phyloP scores from a whole-genome alignment of 2,113 vertebrate genomes.

The Muntiacus muntjak region DNA sequence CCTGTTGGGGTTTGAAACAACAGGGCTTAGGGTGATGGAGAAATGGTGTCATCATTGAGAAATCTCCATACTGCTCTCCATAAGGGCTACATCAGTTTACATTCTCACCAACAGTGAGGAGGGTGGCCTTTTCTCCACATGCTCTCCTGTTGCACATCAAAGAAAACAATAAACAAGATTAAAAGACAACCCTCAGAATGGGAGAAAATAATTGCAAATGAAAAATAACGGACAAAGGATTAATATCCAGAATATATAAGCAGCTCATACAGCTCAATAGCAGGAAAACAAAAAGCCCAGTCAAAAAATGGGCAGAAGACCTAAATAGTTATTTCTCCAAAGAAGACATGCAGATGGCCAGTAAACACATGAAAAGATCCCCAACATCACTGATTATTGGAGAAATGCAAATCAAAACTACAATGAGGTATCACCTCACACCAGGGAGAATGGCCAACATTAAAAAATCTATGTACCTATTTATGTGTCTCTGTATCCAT shows the following conservation, averaged over 20 bases:
- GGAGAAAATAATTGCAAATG: neutral
- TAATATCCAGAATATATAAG: neutral
- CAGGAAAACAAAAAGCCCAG: neutral
- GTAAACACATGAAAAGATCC: neutral
- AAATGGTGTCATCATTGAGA: neutral
- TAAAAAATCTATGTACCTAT: neutral
- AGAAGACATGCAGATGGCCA: neutral
- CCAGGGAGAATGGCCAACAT: neutral
- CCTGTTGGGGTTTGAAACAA: neutral
- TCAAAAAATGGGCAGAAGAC: neutral
- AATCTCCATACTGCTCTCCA: neutral
- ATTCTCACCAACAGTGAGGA: neutral
- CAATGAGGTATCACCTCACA: neutral
- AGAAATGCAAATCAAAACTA: neutral
- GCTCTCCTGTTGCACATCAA: neutral
- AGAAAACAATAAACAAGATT: neutral
- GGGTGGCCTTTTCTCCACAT: neutral
- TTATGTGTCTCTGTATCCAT: neutral
- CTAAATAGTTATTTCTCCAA: neutral
- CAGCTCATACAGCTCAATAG: neutral
- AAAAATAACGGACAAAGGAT: neutral
- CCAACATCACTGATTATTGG: neutral
- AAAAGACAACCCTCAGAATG: neutral
- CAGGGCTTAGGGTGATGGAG: neutral
- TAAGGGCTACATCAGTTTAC: neutral